Evolutionary conservation across 2,797 vertebrate species (phyloP), one percentile per base, ranked within the genome.

Genomic region (Lithobates sylvaticus): DNA sequence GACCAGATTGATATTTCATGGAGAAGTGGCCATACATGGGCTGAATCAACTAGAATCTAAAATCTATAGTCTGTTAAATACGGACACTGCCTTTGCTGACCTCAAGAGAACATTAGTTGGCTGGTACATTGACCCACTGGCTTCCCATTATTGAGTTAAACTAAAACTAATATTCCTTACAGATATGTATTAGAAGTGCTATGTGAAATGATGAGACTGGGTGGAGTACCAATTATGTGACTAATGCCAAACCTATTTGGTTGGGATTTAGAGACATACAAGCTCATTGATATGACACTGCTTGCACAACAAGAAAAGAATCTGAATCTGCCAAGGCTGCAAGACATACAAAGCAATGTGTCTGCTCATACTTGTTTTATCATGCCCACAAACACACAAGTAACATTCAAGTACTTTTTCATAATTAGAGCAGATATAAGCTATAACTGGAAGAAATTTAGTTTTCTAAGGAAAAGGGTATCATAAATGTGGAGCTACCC

Each of bases 331-430:
- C 47, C 68, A 36, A 69, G 21, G 78, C 39, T 39, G 39, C 39
- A 39, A 1, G 39, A 39, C 13, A 5, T 61, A 27, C 64, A 71
- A 39, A 71, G 10, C 23, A 54, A 71, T 5, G 2, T 34, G 18
- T 70, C 42, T 70, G 16, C 34, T 1, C 44, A 58, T 5, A 71
- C 78, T 54, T 81, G 78, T 81, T 71, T 71, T 8, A 71, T 81
- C 78, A 34, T 81, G 68, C 50, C 29, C 32, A 34, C 26, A 27
- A 36, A 71, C 6, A 36, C 15, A 21, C 50, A 58, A 23, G 54
- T 61, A 23, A 54, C 50, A 54, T 15, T 54, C 50, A 54, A 21
- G 50, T 47, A 13, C 44, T 47, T 12, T 54, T 16, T 23, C 39
- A 10, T 39, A 1, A 10, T 10, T 39, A 39, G 1, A 61, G 10